Evolutionary conservation across 2,113 vertebrate genomes (phyloP).

Genomic region (Nothocercus nigrocapillus): DNA sequence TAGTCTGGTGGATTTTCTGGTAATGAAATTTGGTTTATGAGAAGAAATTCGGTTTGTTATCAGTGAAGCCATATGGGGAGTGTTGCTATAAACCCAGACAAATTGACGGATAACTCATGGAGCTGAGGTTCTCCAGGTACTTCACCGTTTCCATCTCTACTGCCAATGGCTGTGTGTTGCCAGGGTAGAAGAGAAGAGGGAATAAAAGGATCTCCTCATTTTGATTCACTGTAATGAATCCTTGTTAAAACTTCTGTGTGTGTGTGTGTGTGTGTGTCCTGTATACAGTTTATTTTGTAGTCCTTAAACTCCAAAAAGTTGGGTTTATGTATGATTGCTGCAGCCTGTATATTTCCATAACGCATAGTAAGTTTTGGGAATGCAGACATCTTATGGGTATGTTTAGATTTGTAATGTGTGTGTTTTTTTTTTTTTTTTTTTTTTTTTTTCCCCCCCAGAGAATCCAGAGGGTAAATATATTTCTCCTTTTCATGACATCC

Average conservation of each 20-base stretch:
- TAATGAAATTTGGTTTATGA: background rate
- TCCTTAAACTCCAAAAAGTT: background rate
- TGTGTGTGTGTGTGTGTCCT: background rate
- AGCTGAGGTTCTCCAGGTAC: background rate
- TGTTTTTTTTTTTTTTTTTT: background rate
- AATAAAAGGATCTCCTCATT: background rate
- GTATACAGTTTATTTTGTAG: rapidly evolving
- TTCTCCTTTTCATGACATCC: constrained; percentile 97
- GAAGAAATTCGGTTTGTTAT: too few relatives aligned
- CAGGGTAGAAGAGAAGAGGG: background rate
- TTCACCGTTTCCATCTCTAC: background rate
- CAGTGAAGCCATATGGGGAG: background rate
- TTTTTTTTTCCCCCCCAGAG: constrained; percentile 77
- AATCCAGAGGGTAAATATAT: constrained; percentile 89
- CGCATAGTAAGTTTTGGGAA: background rate
- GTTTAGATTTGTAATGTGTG: background rate
- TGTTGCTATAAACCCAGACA: background rate
- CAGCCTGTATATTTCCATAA: background rate
- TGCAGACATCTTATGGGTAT: background rate
- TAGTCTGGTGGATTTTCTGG: rapidly evolving
- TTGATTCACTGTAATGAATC: background rate
- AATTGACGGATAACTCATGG: background rate
- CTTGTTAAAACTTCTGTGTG: background rate
- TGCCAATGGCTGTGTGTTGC: background rate
- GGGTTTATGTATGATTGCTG: background rate